phyloP scores from a whole-genome alignment of 2,113 vertebrate species.

The Tursiops truncatus region DNA sequence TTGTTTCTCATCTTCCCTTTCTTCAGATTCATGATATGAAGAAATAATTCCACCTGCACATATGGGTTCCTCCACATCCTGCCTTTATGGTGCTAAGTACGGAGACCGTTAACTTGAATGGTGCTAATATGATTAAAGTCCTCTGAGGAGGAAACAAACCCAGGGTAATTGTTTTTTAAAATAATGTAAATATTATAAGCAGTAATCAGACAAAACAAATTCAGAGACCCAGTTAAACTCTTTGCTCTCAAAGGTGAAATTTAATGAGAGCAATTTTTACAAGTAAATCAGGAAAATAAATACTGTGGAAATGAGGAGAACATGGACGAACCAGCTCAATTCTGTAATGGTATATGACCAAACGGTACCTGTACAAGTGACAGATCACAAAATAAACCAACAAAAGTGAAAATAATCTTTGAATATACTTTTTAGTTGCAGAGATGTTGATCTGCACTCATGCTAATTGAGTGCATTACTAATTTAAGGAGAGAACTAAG shows the following conservation, averaged over 20 bases:
- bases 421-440: background rate
- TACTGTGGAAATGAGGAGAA: background rate
- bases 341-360: background rate
- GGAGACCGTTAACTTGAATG: background rate
- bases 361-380: background rate
- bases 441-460: background rate
- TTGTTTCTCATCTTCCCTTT: background rate
- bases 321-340: background rate
- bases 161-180: background rate
- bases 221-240: conserved; percentile 1
- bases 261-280: conserved; percentile 47
- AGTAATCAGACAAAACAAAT: conserved; percentile 27
- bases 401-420: conserved; percentile 13
- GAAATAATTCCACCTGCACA: background rate
- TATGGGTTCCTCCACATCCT: background rate
- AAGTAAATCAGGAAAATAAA: conserved; percentile 28
- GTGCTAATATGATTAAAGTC: conserved; percentile 5
- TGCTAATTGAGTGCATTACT: background rate
- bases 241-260: conserved; percentile 47
- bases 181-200: conserved; percentile 12
- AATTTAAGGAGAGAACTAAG: conserved; percentile 9
- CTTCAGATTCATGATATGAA: background rate
- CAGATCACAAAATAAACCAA: conserved; percentile 5
- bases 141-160: background rate
- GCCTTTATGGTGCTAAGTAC: background rate